Evolutionary conservation across 2,113 vertebrate species (phyloP), one percentile per base, ranked within the genome.

Genomic region (Heterocephalus glaber): DNA sequence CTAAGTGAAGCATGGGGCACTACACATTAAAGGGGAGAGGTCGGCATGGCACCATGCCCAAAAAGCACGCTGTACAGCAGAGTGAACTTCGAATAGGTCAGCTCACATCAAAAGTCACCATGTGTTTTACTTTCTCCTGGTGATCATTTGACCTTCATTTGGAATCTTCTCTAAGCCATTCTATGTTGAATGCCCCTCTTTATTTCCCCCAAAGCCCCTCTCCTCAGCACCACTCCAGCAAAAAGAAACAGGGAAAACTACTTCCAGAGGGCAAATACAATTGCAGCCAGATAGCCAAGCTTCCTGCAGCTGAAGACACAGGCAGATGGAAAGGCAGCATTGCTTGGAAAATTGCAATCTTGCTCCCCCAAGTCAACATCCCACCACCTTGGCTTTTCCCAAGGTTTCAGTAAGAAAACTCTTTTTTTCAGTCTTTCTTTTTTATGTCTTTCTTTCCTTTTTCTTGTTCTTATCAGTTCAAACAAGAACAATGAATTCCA

Each of bases 401-500:
- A 99, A 98, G 98, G 98, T 98, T 98, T 97, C 92, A 5, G 96
- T 96, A 98, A 98, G 98, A 99, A 98, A 98, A 97, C 98, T 98
- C 96, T 98, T 26, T 8, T 35, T 26, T 35, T 24, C 12, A 3
- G 47, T 26, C 19, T 58, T 49, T 19, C 3, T n/a, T 98, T 98
- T 97, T 94, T 98, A 97, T 97, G 98, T n/a, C 38, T 49, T 84
- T 84, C 44, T 61, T 79, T 66, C 49, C n/a, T 66, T 65, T 61
- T 89, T 92, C 98, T 98, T 97, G 95, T 98, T 98, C 98, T 99
- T 99, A 99, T 99, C 99, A 98, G 98, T 98, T 98, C 98, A 98
- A 98, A 99, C 98, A 98, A 99, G 98, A 99, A 98, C 98, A 99
- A 98, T 99, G 98, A 98, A 98, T 98, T 99, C 98, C 98, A 98